Base-by-base conservation (phyloP, 2,888 invertebrate genomes). In the Ceraclea dissimilis region DNA sequence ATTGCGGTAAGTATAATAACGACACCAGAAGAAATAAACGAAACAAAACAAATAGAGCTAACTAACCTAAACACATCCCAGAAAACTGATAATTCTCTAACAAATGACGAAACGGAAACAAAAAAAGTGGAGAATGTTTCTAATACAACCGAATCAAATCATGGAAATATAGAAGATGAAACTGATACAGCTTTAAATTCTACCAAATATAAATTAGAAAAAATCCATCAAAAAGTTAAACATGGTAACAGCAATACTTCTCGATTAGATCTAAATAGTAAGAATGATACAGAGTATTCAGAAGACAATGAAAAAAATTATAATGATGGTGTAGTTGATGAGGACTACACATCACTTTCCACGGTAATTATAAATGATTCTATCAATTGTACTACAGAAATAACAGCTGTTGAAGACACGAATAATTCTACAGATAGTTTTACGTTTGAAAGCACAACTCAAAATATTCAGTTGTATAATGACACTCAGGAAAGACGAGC, bases 291-390 rank as follows among this genome's bases (percentile, higher is more conserved):
- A 13, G 13, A 13, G 5, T 39, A 2, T 4, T 46, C 46, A 19
- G 18, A 8, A 4, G 18, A 8, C 4, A 19, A 46, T 19, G 18
- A 18, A 8, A 26, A 43, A 21, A 39, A 33, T 19, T 18, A 16
- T n/a, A 22, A 49, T 22, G 20, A 17, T 1, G 26, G 31, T 20
- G 26, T 19, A 11, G 17, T 18, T 26, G 17, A 21, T 13, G 31
- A 50, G 17, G 39, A 54, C 18, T 33, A 22, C 5, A 51, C 17
- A 11, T 10, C 16, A n/a, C n/a, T 49, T 44, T 58, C 62, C 16
- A 65, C 64, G 39, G 65, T 63, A 39, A 59, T 63, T 46, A 51
- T 63, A 33, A 63, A 62, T 54, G 64, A 65, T 59, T 63, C 63
- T 19, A 53, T 54, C 17, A 63, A 63, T 59, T 57, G 62, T 8